Base-by-base conservation (phyloP, 2,797 vertebrate genomes). In the Morus bassanus region DNA sequence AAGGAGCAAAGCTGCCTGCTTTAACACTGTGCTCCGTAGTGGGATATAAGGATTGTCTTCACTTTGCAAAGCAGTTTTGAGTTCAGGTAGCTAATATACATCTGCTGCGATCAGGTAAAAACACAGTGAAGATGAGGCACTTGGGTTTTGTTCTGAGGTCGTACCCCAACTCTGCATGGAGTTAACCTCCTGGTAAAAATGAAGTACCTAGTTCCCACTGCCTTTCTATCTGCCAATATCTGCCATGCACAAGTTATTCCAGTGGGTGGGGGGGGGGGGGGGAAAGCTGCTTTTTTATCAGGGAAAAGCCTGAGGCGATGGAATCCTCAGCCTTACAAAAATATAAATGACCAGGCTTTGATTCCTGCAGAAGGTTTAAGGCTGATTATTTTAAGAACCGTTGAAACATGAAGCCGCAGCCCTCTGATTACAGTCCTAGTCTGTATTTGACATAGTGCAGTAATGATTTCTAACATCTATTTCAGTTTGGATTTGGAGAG, bases 331-430 rank as follows among this genome's bases (percentile, higher is more conserved):
- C 64, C 82, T 77, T 78, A 95, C 72, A 92, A 96, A 85, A 86
- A 84, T 96, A 95, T 72, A 88, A 96, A 80, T 70, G 87, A 94
- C 94, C 93, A 91, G 53, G 73, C 95, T 93, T 91, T 93, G 91
- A 93, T 94, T 97, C 91, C 86, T 91, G 91, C 93, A 94, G 96
- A 93, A 92, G 90, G 89, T 96, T 97, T 97, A 95, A 96, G 92
- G 91, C 93, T 97, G 96, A 96, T 97, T 98, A 97, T 97, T 98
- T 97, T 97, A 97, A 98, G 95, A 94, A 96, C 93, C 21, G 27
- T 90, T 95, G 96, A 98, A 96, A 88, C 86, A 83, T 61, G 96
- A 91, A 89, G 91, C 94, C 92, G 7, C 95, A 91, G 64, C 82
- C 64, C 82, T 88, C 81, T 86, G 67, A 92, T 97, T 94, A 92